Percentiles rank a stretch among this genome's conserved stretches.
These are phyloP conservation scores for Teleopsis dalmanni DNA, from an alignment of 1,140 invertebrate species.

Conservation along the genomic window DNA sequence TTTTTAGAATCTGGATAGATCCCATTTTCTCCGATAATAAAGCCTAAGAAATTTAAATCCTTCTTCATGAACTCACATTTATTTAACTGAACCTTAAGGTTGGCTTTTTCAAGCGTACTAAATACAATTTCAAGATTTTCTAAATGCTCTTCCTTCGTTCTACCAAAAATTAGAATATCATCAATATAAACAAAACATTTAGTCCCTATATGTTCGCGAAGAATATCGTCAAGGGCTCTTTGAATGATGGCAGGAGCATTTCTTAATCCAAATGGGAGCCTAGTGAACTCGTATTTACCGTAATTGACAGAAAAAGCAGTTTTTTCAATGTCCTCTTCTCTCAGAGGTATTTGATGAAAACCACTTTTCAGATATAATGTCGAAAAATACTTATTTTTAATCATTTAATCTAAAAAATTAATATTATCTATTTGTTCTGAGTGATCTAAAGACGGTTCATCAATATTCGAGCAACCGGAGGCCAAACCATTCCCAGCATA, in stretches of 20 bases:
- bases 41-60: too few species aligned
- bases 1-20: slow-evolving; percentile 14
- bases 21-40: too few species aligned
- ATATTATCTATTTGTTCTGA: too few species aligned
- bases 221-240: slow-evolving; percentile 2
- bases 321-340: slow-evolving; percentile 28
- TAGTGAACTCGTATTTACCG: not conserved
- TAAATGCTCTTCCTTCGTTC: slow-evolving; percentile 1
- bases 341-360: slow-evolving; percentile 45
- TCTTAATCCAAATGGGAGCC: not conserved
- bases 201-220: not conserved
- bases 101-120: not conserved
- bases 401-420: too few species aligned
- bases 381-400: slow-evolving; percentile 39
- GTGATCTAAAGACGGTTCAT: too few species aligned
- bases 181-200: slow-evolving; percentile 5
- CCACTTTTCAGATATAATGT: slow-evolving; percentile 45
- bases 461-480: too few species aligned
- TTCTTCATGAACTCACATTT: not conserved
- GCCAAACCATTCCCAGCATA: too few species aligned
- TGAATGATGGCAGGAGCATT: not conserved
- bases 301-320: slow-evolving; percentile 38
- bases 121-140: slow-evolving; percentile 5
- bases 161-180: slow-evolving; percentile 3
- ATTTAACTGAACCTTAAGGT: not conserved